Conservation (phyloP, 2,113 vertebrate species). For the Pundamilia nyererei region DNA sequence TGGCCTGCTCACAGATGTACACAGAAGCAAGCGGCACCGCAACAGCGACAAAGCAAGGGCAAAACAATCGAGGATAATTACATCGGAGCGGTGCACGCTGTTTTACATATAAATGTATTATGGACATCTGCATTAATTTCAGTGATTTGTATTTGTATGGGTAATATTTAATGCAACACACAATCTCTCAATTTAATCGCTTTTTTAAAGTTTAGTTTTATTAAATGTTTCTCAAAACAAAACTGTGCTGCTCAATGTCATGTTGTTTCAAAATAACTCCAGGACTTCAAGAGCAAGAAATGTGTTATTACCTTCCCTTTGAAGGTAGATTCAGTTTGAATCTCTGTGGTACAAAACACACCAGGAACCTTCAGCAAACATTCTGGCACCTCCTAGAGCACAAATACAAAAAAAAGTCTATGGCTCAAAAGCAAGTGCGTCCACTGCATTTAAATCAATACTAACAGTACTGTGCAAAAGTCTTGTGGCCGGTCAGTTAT, state of each 20-base stretch:
- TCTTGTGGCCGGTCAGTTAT: not conserved
- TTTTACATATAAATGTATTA: not conserved
- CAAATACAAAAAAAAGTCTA: not conserved
- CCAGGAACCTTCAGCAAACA: conserved; percentile 77
- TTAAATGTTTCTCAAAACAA: not conserved
- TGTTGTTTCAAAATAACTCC: not conserved
- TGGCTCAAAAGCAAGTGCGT: not conserved
- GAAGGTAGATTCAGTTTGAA: conserved; percentile 75
- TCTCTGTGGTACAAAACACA: conserved; percentile 76
- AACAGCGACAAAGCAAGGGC: conserved; percentile 18
- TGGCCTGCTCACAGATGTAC: conserved; percentile 52
- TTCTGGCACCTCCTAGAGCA: conserved; percentile 48
- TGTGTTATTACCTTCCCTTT: conserved; percentile 71
- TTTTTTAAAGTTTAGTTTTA: not conserved
- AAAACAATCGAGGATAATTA: not conserved
- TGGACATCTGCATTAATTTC: not conserved
- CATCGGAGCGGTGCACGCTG: not conserved
- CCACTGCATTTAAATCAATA: not conserved
- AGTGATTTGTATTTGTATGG: not conserved
- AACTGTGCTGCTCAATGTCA: not conserved
- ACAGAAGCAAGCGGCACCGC: not conserved
- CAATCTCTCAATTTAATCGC: not conserved
- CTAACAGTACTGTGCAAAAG: not conserved
- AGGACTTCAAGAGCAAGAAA: not conserved
- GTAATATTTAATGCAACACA: not conserved